Percentiles rank a stretch among this genome's conserved stretches.
Evolutionary conservation across 1,140 invertebrate genomes (phyloP).

Genomic region (Mycetomoellerius zeteki): DNA sequence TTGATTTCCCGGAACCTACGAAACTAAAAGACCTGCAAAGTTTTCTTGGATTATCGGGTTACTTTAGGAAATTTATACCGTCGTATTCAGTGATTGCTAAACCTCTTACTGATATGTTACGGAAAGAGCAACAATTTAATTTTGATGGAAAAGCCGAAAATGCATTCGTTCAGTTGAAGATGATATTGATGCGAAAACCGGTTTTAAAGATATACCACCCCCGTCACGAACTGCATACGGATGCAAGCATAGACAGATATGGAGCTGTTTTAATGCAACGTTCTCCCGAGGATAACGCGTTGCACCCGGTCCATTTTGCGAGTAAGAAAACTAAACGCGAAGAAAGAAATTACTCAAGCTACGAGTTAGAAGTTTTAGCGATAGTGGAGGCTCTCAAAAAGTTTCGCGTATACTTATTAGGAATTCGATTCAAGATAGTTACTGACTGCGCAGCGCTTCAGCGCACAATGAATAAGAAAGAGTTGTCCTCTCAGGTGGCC

Average conservation of each 20-base stretch:
- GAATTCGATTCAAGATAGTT: not conserved
- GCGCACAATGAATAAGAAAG: not conserved
- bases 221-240: not conserved
- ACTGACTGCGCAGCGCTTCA: constrained; percentile 10
- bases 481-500: not conserved
- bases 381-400: not conserved
- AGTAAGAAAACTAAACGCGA: not conserved
- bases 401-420: not conserved
- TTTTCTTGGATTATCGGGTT: too few species aligned
- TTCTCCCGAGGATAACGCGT: not conserved
- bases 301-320: not conserved
- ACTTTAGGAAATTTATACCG: too few species aligned
- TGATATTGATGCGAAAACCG: not conserved
- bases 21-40: too few species aligned
- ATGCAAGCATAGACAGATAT: not conserved
- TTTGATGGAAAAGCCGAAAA: constrained; percentile 16
- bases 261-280: not conserved
- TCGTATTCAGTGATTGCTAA: too few species aligned
- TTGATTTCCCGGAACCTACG: too few species aligned
- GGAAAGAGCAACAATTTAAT: not conserved
- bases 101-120: not conserved
- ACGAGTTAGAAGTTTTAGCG: not conserved
- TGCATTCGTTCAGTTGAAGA: not conserved
- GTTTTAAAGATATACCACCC: constrained; percentile 8
- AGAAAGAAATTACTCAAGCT: not conserved